Conservation (phyloP, 2,113 vertebrate genomes). For the Vidua macroura region DNA sequence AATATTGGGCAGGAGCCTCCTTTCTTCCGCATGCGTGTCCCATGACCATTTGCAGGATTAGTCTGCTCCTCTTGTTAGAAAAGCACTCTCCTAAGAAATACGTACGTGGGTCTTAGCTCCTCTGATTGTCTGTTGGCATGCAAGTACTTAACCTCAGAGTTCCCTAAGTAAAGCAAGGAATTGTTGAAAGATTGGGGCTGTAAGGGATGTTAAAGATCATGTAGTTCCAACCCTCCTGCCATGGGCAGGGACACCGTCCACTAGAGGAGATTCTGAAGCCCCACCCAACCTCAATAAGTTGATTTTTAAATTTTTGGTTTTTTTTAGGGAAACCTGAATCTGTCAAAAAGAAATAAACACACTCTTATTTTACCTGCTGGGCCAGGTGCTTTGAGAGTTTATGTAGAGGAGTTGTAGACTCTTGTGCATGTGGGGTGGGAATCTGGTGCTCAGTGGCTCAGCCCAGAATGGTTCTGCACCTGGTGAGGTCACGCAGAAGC, state of each 20-base stretch:
- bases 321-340: neutral
- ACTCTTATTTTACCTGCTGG: neutral
- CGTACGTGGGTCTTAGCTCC: fast-evolving
- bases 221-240: neutral
- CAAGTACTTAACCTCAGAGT: neutral
- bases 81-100: neutral
- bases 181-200: neutral
- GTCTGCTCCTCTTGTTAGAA: neutral
- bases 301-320: neutral
- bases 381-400: neutral
- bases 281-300: neutral
- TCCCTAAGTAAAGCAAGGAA: neutral
- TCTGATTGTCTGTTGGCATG: neutral
- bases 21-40: neutral
- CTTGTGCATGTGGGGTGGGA: neutral
- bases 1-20: neutral
- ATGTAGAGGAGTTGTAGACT: neutral
- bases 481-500: neutral
- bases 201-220: neutral
- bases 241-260: neutral
- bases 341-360: neutral
- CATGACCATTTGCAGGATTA: neutral
- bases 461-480: neutral
- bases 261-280: neutral
- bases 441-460: neutral